phyloP scores from a whole-genome alignment of 2,888 invertebrate species.

The Nemotelus pantherinus region DNA sequence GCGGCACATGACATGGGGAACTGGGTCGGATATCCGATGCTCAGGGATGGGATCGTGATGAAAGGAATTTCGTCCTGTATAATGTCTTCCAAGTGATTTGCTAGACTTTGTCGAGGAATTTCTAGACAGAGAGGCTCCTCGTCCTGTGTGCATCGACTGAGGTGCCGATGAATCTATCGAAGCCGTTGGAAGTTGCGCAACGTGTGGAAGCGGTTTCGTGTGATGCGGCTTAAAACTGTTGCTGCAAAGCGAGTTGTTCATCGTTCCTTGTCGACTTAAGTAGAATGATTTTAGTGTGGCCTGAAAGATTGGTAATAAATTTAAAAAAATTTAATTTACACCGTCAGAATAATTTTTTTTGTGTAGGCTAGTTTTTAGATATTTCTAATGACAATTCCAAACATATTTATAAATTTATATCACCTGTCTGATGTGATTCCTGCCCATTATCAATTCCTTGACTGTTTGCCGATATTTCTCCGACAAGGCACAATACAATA shows the following conservation, averaged over 20 bases:
- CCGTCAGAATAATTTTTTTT: neutral
- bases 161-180: neutral
- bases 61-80: slow-evolving; percentile 42
- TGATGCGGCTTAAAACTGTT: slow-evolving; percentile 13
- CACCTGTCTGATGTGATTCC: slow-evolving; percentile 52
- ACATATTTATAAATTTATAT: too few species aligned
- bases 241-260: slow-evolving; percentile 27
- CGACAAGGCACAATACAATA: slow-evolving; percentile 80
- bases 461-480: slow-evolving; percentile 76
- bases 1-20: neutral
- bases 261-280: slow-evolving; percentile 23
- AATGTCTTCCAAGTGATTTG: slow-evolving; percentile 1
- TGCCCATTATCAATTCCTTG: slow-evolving; percentile 61
- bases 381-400: too few species aligned
- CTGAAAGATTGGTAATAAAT: slow-evolving; percentile 6
- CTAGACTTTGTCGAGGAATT: slow-evolving; percentile 13
- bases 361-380: too few species aligned
- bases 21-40: slow-evolving; percentile 15
- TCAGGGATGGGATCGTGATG: slow-evolving; percentile 37
- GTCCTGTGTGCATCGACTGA: neutral
- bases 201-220: neutral
- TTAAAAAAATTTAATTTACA: neutral
- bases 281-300: slow-evolving; percentile 36
- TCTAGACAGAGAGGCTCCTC: neutral
- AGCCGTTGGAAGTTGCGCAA: neutral